Evolutionary conservation across 2,888 invertebrate genomes (phyloP).

Genomic region (Pollenia angustigena): DNA sequence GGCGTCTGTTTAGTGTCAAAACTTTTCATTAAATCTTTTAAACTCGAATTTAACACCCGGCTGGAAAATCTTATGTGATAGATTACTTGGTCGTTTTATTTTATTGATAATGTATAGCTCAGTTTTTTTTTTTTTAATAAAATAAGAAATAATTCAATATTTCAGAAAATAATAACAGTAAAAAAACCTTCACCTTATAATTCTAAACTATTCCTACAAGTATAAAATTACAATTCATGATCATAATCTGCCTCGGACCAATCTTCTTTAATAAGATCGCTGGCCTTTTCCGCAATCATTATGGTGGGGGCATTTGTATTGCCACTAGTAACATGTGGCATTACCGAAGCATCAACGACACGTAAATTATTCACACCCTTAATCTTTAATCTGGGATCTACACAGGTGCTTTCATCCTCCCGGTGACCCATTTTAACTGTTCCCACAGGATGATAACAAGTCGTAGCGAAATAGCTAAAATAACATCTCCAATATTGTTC

Average conservation of each 20-base stretch:
- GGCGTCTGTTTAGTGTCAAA: no score
- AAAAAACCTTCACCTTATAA: no score
- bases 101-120: no score
- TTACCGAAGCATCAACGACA: conserved; percentile 92
- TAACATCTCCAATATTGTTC: conserved; percentile 88
- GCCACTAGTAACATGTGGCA: conserved; percentile 90
- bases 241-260: conserved; percentile 63
- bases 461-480: conserved; percentile 87
- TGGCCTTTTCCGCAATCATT: conserved; percentile 94
- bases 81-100: no score
- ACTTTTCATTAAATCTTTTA: no score
- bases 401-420: conserved; percentile 85
- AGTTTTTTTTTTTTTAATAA: no score
- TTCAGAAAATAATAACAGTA: no score
- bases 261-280: conserved; percentile 85
- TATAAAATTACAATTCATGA: neutral
- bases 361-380: conserved; percentile 87
- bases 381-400: conserved; percentile 85
- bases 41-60: no score
- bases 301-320: conserved; percentile 93
- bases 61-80: no score
- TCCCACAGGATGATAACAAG: conserved; percentile 89
- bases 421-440: conserved; percentile 90
- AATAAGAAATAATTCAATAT: no score
- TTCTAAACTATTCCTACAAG: no score